Base-by-base conservation (phyloP, 2,797 vertebrate genomes). In the Furcifer pardalis region DNA sequence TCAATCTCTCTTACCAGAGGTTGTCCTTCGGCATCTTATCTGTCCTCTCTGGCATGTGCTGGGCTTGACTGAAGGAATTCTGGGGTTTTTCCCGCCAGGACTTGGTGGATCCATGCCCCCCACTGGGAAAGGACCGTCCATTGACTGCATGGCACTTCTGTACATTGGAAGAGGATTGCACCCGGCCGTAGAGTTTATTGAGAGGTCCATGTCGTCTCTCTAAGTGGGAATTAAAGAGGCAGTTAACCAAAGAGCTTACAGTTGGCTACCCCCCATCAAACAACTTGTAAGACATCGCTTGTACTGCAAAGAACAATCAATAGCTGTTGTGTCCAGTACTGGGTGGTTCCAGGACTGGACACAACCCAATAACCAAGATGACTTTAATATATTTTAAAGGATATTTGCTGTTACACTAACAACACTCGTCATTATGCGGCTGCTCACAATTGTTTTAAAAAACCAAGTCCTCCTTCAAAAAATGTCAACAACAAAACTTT, bases 181-280 rank as follows among this genome's bases (percentile, higher is more conserved):
- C 95, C 80, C 96, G 95, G 85, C 97, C 91, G 0, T 97, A 97
- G 84, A 98, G 96, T 92, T 98, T 98, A 94, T 96, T 95, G 94
- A 98, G 95, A 1, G 98, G 97, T 81, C 97, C 97, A 1, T 98
- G 98, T 85, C 98, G 96, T 86, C 97, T 95, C 94, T 99, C 98
- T 96, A 94, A 89, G 37, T 85, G 89, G 89, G 52, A 89, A 90
- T 69, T 15, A 2, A 91, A 82, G 52, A 83, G 88, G 84, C 27
- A 27, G 52, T 82, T 77, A 30, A 62, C 42, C 65, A 49, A 69
- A 82, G 37, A 52, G 19, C 17, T 27, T 60, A 8, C 49, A 17
- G 62, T 7, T 44, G 5, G 17, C 56, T 40, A 46, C 25, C 42
- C 2, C 2, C n/a, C 4, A 27, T 56, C 7, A 63, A 32, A 32